Percentiles rank a stretch among this genome's conserved stretches.
Evolutionary conservation across 2,113 vertebrate genomes (phyloP).

Genomic region (Equus quagga): DNA sequence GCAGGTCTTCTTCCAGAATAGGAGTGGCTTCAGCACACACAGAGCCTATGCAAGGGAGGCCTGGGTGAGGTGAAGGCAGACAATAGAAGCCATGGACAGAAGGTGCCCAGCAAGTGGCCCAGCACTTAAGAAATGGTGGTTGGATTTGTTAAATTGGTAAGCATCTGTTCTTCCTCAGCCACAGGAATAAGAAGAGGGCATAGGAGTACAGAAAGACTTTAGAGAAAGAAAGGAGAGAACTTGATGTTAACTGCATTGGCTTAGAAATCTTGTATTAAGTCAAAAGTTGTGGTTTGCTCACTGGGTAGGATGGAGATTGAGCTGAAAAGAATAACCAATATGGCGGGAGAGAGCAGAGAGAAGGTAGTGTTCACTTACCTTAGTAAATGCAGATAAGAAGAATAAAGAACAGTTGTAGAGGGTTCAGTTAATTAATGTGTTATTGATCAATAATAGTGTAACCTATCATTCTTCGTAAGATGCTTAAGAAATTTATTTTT

Average conservation of each 20-base stretch:
- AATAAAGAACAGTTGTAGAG: not conserved
- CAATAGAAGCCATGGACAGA: too few species aligned
- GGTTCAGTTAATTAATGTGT: not conserved
- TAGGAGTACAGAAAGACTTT: not conserved
- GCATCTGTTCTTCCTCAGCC: not conserved
- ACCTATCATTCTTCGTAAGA: not conserved
- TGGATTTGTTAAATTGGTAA: not conserved
- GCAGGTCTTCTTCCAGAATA: not conserved
- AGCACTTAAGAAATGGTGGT: not conserved
- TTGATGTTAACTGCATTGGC: not conserved
- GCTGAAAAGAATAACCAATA: not conserved
- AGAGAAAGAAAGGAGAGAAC: not conserved
- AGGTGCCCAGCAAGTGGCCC: too few species aligned
- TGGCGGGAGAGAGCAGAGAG: too few species aligned
- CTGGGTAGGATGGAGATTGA: not conserved
- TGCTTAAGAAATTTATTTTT: not conserved
- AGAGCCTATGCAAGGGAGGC: rapidly evolving
- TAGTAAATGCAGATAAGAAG: not conserved
- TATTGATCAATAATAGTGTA: not conserved
- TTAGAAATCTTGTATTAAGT: not conserved
- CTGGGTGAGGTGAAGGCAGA: not conserved
- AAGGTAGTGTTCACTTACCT: not conserved
- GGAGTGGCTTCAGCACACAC: not conserved
- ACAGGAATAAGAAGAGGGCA: not conserved
- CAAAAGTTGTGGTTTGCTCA: not conserved